Conservation (phyloP, 2,113 vertebrate species). For the Stictonetta naevosa region DNA sequence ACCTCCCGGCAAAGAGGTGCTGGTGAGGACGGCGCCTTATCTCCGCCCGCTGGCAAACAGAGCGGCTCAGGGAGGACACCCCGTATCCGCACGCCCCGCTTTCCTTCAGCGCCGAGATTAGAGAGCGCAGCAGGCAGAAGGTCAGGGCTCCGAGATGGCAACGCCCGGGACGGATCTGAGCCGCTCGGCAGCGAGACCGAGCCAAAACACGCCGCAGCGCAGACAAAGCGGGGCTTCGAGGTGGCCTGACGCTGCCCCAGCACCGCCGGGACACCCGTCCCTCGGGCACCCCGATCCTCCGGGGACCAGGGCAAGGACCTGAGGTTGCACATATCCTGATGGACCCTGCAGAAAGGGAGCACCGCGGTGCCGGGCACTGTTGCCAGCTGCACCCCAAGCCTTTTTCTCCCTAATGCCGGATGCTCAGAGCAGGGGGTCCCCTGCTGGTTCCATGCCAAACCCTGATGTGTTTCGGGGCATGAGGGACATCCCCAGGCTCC, state of each 20-base stretch:
- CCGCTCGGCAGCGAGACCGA: neutral
- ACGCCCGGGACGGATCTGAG: neutral
- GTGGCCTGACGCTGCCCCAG: neutral
- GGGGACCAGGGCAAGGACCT: neutral
- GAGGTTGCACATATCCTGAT: accelerated
- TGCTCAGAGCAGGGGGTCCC: neutral
- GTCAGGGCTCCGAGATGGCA: conserved; percentile 40
- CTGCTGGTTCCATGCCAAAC: accelerated
- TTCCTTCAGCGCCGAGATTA: neutral
- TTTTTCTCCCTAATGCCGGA: neutral
- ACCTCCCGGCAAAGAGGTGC: neutral
- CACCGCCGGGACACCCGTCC: neutral
- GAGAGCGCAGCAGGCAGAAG: neutral
- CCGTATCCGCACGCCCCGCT: neutral
- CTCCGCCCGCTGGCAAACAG: neutral
- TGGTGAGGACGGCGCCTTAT: neutral
- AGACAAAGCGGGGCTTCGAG: neutral
- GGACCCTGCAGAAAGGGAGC: neutral
- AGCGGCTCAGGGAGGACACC: neutral
- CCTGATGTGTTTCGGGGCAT: accelerated
- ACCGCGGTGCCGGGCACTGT: neutral
- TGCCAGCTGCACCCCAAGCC: neutral
- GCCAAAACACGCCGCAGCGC: conserved; percentile 6
- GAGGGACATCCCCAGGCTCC: neutral
- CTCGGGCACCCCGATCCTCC: accelerated